Evolutionary conservation across 2,888 invertebrate genomes (phyloP), one percentile per base, ranked within the genome.

Genomic region (Lasioglossum marginatum): DNA sequence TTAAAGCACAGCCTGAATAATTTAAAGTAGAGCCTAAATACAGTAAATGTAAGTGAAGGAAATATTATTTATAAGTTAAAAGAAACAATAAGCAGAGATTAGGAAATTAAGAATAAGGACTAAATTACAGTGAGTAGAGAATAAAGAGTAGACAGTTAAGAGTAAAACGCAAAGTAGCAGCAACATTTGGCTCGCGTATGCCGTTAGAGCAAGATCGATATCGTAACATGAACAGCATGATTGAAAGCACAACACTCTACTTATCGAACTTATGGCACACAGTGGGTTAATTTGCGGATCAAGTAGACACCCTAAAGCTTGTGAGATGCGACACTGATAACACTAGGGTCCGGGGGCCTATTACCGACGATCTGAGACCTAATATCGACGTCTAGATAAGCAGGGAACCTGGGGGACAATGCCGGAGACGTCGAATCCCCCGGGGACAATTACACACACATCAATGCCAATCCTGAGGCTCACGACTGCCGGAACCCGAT

Each of bases 301-400:
- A 70, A 70, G n/a, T 40, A 70, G 40, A 70, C 70, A 70, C 6
- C 70, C n/a, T 14, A 14, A 40, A 70, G 70, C 74, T 57, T 74
- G 57, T 4, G 74, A 74, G 52, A 74, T 45, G 52, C 74, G 37
- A 57, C 52, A 74, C 37, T 52, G 74, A 74, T 74, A 74, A 74
- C 57, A 74, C 57, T 57, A 52, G 37, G 37, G 52, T 52, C 27
- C 37, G n/a, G n/a, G n/a, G 57, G n/a, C 57, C 57, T 74, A 57
- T 74, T 74, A 74, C 57, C 12, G 70, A 40, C 70, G 70, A 70
- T 14, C 70, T 70, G 70, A 40, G 70, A 70, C 70, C 40, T 70
- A 70, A 37, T 70, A 70, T 70, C 70, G 70, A 70, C 70, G 70
- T 40, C 37, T 40, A 40, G 37, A 70, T 70, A 70, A 70, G 37